Evolutionary conservation across 2,797 vertebrate genomes (phyloP).

Genomic region (Spondyliosoma cantharus): DNA sequence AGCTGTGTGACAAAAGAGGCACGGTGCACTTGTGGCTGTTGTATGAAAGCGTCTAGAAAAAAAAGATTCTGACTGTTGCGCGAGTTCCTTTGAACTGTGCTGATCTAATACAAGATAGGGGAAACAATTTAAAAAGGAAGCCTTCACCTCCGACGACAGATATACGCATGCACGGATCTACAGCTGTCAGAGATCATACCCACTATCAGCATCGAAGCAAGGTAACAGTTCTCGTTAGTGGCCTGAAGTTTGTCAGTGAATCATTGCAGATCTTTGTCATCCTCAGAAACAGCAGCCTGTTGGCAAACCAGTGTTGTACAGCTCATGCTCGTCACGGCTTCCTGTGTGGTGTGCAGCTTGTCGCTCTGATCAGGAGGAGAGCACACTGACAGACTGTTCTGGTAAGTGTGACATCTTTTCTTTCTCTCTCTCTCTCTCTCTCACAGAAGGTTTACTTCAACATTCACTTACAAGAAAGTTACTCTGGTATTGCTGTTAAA

Average conservation of each 20-base stretch:
- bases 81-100: constrained; percentile 28
- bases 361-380: constrained; percentile 65
- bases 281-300: constrained; percentile 64
- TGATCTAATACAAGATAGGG: constrained; percentile 20
- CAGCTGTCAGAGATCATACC: not conserved
- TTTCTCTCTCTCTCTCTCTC: constrained; percentile 3
- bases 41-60: not conserved
- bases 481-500: not conserved
- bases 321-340: constrained; percentile 75
- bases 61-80: not conserved
- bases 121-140: constrained; percentile 1
- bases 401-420: constrained; percentile 71
- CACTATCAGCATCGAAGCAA: constrained; percentile 1
- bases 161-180: not conserved
- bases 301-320: constrained; percentile 66
- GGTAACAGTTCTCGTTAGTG: constrained; percentile 24
- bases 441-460: constrained; percentile 14
- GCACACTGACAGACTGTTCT: constrained; percentile 65
- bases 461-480: not conserved
- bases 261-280: constrained; percentile 63
- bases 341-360: constrained; percentile 79
- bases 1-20: not conserved
- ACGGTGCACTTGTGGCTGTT: constrained; percentile 53
- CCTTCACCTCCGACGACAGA: not conserved
- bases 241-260: constrained; percentile 22